Base-by-base conservation (phyloP, 2,888 invertebrate genomes). In the Napeogenes inachia region DNA sequence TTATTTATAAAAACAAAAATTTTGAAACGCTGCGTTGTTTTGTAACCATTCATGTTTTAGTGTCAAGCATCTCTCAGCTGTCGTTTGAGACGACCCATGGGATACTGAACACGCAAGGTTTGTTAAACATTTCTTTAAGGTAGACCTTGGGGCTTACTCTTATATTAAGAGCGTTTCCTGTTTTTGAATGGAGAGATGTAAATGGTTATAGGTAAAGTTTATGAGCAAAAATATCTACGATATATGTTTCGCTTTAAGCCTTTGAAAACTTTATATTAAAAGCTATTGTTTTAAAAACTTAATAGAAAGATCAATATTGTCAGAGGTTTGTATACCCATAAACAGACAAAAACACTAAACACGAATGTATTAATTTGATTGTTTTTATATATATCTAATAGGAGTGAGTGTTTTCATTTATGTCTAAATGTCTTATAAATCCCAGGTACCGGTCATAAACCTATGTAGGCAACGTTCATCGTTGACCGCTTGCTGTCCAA, bases 401-500 rank as follows among this genome's bases (percentile, higher is more conserved):
- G 21, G 21, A 35, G 12, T 42, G 3, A 42, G 8, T 42, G 42
- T 42, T 10, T 38, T 10, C 12, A 42, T 42, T 10, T 10, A 10
- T 42, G 42, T 6, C 8, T 42, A 12, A 10, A 42, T 42, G 42
- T 10, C 10, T 42, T 42, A 42, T 42, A 42, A 3, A 10, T 42
- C 10, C 42, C 42, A 10, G 10, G 42, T 42, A 42, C 3, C 42
- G 4, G 4, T 35, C 35, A 35, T 35, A 35, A 35, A 6, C 35
- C 35, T 35, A 35, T 35, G 45, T 61, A 53, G 58, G 58, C 32
- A n/a, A 45, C 59, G 42, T 53, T 61, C 33, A 54, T 56, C 64
- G 61, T 61, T 65, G 69, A 67, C 71, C 75, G 77, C 76, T 74
- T 72, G 70, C 73, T 72, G 64, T 73, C 75, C 79, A 84, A 84